Evolutionary conservation across 1,140 invertebrate genomes (phyloP).

Genomic region (Choristoneura fumiferana): DNA sequence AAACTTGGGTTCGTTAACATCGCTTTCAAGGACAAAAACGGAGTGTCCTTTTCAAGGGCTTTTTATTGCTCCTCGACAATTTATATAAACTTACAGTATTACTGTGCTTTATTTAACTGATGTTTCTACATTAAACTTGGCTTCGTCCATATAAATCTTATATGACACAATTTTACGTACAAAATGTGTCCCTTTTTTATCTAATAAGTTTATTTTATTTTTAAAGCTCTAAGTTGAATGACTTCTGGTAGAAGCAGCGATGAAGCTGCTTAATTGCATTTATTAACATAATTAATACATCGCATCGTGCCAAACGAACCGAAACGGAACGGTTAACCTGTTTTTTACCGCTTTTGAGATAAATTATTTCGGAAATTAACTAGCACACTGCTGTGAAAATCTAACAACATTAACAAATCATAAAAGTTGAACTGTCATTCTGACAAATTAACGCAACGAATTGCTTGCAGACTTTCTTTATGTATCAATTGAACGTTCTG

Average conservation of each 20-base stretch:
- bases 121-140: too few species aligned
- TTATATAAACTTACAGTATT: too few species aligned
- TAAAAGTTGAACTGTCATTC: slow-evolving; percentile 1
- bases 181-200: neutral
- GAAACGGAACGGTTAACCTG: slow-evolving; percentile 40
- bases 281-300: slow-evolving; percentile 63
- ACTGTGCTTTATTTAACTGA: too few species aligned
- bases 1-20: slow-evolving; percentile 53
- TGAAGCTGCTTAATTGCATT: slow-evolving; percentile 57
- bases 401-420: neutral
- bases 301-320: slow-evolving; percentile 51
- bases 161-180: too few species aligned
- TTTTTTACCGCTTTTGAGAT: slow-evolving; percentile 21
- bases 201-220: neutral
- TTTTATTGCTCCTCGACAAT: neutral
- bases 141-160: too few species aligned
- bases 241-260: slow-evolving; percentile 42
- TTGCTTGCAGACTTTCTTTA: slow-evolving; percentile 1
- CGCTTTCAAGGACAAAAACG: slow-evolving; percentile 14
- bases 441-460: slow-evolving; percentile 1
- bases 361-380: neutral
- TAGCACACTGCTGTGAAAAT: neutral
- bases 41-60: slow-evolving; percentile 14
- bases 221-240: slow-evolving; percentile 50
- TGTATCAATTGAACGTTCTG: slow-evolving; percentile 1